Evolutionary conservation across 2,888 invertebrate genomes (phyloP).

Genomic region (Polia nebulosa): DNA sequence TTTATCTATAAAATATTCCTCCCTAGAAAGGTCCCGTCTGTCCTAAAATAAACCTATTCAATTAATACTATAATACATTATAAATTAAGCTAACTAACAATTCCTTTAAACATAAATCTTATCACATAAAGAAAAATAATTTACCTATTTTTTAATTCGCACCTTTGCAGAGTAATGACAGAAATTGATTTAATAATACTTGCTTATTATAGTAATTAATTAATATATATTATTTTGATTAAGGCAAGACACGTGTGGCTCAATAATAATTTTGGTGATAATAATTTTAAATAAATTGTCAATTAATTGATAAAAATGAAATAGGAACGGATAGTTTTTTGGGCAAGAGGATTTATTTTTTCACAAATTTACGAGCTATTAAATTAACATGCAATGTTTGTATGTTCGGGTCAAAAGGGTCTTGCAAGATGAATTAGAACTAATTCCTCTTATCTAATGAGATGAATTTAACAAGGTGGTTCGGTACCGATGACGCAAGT

Average conservation of each 20-base stretch:
- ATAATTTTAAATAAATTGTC: conserved; percentile 23
- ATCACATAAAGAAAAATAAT: conserved; percentile 41
- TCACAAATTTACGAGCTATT: no score
- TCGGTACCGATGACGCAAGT: no score
- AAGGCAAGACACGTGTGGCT: conserved; percentile 61
- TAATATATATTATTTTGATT: conserved; percentile 11
- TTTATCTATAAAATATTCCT: conserved; percentile 12
- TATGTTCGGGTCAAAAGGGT: no score
- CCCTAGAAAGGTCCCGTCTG: background rate
- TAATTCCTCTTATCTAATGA: no score
- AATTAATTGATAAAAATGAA: background rate
- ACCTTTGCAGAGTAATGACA: conserved; percentile 14
- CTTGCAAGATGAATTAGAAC: no score
- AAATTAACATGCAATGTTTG: no score
- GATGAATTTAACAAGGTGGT: no score
- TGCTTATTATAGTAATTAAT: conserved; percentile 24
- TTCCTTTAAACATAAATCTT: conserved; percentile 33
- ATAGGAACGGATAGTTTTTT: background rate
- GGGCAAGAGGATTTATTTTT: background rate
- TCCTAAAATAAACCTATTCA: conserved; percentile 21
- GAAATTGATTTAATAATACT: conserved; percentile 59
- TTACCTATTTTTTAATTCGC: conserved; percentile 49
- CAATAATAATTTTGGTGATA: conserved; percentile 13
- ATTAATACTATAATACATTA: conserved; percentile 43
- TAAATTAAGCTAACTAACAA: conserved; percentile 37